Base-by-base conservation (phyloP, 2,888 invertebrate genomes). In the Drosophila lacicola region DNA sequence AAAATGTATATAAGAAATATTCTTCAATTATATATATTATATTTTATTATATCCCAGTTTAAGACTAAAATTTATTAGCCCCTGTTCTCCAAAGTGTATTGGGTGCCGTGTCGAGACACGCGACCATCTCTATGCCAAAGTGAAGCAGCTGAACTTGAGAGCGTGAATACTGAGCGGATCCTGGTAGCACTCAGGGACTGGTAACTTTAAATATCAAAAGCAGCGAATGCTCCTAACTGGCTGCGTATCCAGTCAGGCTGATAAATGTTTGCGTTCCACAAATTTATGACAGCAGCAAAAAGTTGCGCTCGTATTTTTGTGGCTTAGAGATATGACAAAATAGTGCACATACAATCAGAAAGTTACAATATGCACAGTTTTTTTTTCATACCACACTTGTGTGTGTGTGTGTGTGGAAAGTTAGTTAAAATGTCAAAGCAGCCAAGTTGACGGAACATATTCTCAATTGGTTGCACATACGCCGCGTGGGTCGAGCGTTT, bases 271-370 rank as follows among this genome's bases (percentile, higher is more conserved):
- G 81, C 83, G 62, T 83, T 74, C 81, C 77, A 67, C 72, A 83
- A 83, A 83, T 86, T 83, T 86, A 86, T 81, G 83, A 83, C 81
- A 86, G 77, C 61, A 69, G 66, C 75, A 82, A 80, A 85, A 82
- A 86, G 79, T 86, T 76, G 65, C 76, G 67, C 74, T 79, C 79
- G 69, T 77, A 81, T 74, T 80, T 82, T 68, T 82, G 81, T 81
- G 86, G 86, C 72, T 85, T 72, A 83, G 86, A 83, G 86, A 86
- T 83, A 81, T 79, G 83, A 81, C 83, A 81, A 86, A 86, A 86
- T 74, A 80, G 69, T 62, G 50, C 66, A 70, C 50, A 75, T 61
- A 70, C 42, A 41, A 44, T 50, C 36, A 57, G 70, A 73, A 78
- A 70, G 73, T 66, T 64, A 55, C 64, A 78, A 74, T 65, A 55